phyloP scores from a whole-genome alignment of 2,113 vertebrate species.

The Brachirus orientalis region DNA sequence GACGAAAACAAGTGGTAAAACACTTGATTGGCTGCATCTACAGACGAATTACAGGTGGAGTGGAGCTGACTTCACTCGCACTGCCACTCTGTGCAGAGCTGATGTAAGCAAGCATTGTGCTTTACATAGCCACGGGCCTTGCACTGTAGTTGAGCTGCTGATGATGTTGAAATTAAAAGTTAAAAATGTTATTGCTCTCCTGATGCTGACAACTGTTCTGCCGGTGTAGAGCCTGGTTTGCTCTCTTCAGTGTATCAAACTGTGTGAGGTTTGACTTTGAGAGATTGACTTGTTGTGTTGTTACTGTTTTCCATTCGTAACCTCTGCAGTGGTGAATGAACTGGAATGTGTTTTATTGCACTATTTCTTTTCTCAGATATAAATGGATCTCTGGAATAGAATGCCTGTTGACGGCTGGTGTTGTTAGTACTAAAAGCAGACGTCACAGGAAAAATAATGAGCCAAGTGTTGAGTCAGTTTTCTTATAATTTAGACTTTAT shows the following conservation, averaged over 20 bases:
- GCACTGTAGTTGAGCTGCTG: neutral
- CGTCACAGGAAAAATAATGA: neutral
- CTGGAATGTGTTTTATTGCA: neutral
- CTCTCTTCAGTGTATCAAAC: neutral
- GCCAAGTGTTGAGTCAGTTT: neutral
- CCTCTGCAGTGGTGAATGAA: neutral
- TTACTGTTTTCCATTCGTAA: neutral
- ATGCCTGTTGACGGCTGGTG: no score
- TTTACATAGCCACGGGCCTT: constrained; percentile 1
- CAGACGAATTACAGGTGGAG: no score
- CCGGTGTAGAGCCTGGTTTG: neutral
- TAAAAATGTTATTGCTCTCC: constrained; percentile 3
- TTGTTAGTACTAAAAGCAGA: no score
- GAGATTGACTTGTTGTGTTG: no score
- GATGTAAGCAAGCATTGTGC: neutral
- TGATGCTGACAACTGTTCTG: neutral
- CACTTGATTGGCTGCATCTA: no score
- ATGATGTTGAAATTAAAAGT: constrained; percentile 11
- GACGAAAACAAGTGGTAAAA: no score
- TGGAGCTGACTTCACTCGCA: neutral
- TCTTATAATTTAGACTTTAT: neutral
- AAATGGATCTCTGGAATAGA: no score
- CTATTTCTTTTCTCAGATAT: no score
- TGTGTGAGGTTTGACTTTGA: neutral
- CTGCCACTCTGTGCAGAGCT: neutral